Evolutionary conservation across 2,113 vertebrate species (phyloP).

Genomic region (Hypocryptadius cinnamomeus): DNA sequence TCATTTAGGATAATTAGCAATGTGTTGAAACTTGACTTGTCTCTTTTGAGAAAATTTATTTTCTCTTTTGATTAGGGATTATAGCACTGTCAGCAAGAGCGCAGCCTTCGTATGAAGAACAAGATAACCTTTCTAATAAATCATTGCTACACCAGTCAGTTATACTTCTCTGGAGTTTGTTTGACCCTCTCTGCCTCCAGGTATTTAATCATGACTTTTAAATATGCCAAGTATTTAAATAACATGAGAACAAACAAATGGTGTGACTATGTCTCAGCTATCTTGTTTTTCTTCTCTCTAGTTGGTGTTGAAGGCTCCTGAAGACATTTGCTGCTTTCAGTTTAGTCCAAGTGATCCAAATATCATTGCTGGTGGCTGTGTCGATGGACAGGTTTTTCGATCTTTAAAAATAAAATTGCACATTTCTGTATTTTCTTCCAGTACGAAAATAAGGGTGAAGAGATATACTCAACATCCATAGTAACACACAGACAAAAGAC

Average conservation of each 20-base stretch:
- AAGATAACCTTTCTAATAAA: slow-evolving; percentile 58
- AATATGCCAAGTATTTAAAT: not conserved
- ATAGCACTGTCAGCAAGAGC: slow-evolving; percentile 78
- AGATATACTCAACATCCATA: not conserved
- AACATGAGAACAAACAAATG: not conserved
- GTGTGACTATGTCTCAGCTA: not conserved
- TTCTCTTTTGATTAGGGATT: slow-evolving; percentile 71
- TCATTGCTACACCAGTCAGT: slow-evolving; percentile 66
- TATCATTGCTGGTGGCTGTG: slow-evolving; percentile 88
- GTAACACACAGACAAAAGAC: not conserved
- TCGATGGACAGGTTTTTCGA: slow-evolving; percentile 83
- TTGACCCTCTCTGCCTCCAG: slow-evolving; percentile 80
- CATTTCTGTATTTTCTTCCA: not conserved
- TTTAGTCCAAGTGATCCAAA: slow-evolving; percentile 88
- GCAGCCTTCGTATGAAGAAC: slow-evolving; percentile 61
- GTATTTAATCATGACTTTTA: slow-evolving; percentile 59
- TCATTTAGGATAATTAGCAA: not conserved
- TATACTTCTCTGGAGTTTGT: slow-evolving; percentile 85
- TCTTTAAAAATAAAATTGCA: not conserved
- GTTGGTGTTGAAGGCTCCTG: slow-evolving; percentile 86
- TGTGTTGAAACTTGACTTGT: not conserved
- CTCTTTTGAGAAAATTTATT: not conserved
- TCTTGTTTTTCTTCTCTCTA: slow-evolving; percentile 51
- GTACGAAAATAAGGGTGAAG: not conserved
- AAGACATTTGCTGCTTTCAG: slow-evolving; percentile 84